These are phyloP conservation scores for Coelinius sp. DNA, from an alignment of 2,888 invertebrate genomes.

Conservation along the genomic window DNA sequence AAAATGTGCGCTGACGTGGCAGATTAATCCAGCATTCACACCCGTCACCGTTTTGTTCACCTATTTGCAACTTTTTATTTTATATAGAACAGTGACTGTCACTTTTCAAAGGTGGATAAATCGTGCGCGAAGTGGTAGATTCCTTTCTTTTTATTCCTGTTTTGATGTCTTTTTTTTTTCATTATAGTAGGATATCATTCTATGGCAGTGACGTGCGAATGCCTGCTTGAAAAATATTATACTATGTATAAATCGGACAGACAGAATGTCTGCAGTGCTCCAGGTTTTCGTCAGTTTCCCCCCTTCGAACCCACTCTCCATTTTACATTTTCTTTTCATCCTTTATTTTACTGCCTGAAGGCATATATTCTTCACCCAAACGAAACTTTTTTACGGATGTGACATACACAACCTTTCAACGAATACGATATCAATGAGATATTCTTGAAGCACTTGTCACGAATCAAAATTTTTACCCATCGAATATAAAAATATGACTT, in stretches of 20 bases:
- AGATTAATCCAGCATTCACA: constrained; percentile 41
- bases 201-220: constrained; percentile 22
- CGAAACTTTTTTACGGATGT: neutral
- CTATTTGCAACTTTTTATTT: constrained; percentile 21
- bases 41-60: constrained; percentile 33
- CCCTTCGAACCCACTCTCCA: neutral
- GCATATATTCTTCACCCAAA: neutral
- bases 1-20: constrained; percentile 43
- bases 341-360: neutral
- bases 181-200: constrained; percentile 16
- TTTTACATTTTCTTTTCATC: constrained; percentile 3
- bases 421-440: neutral
- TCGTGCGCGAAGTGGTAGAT: constrained; percentile 39
- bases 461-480: neutral
- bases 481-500: neutral
- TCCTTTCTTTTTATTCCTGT: constrained; percentile 13
- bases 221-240: constrained; percentile 17
- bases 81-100: constrained; percentile 27
- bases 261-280: constrained; percentile 17
- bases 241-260: constrained; percentile 13
- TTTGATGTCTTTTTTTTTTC: constrained; percentile 36
- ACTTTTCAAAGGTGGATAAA: constrained; percentile 32
- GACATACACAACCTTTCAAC: neutral
- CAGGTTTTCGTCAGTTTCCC: neutral
- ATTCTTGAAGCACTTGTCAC: neutral